Conservation (phyloP, 2,113 vertebrate species). For the Psettodes erumei region DNA sequence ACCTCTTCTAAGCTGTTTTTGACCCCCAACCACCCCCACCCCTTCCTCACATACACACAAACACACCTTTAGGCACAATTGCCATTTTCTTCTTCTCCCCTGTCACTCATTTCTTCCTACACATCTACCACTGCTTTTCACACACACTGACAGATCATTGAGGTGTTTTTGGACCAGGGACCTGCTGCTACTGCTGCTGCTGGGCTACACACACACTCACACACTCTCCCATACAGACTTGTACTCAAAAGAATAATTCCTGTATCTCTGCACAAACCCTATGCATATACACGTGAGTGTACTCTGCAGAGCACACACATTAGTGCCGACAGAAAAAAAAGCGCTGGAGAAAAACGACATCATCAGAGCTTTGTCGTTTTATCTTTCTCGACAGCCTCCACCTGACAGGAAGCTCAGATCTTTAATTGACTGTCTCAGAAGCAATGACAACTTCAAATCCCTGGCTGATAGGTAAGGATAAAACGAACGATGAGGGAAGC, state of each 20-base stretch:
- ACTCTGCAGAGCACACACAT: slow-evolving; percentile 33
- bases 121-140: slow-evolving; percentile 16
- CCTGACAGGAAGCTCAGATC: slow-evolving; percentile 59
- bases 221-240: neutral
- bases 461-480: slow-evolving; percentile 19
- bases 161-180: slow-evolving; percentile 39
- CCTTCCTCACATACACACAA: slow-evolving; percentile 9
- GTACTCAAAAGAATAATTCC: neutral
- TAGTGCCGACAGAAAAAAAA: slow-evolving; percentile 21
- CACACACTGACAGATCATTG: slow-evolving; percentile 44
- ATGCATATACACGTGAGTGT: slow-evolving; percentile 10
- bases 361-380: slow-evolving; percentile 54
- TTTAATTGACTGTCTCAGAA: slow-evolving; percentile 70
- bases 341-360: slow-evolving; percentile 24
- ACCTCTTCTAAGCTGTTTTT: slow-evolving; percentile 41
- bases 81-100: slow-evolving; percentile 30
- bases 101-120: slow-evolving; percentile 27
- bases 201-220: slow-evolving; percentile 8
- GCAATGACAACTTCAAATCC: slow-evolving; percentile 50
- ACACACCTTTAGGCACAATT: slow-evolving; percentile 38
- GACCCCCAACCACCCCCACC: slow-evolving; percentile 14
- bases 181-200: slow-evolving; percentile 15
- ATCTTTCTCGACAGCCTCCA: slow-evolving; percentile 53
- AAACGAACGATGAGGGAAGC: neutral
- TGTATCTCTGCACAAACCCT: slow-evolving; percentile 6